Evolutionary conservation across 1,140 invertebrate genomes (phyloP), one percentile per base, ranked within the genome.

Genomic region (Sitophilus oryzae): DNA sequence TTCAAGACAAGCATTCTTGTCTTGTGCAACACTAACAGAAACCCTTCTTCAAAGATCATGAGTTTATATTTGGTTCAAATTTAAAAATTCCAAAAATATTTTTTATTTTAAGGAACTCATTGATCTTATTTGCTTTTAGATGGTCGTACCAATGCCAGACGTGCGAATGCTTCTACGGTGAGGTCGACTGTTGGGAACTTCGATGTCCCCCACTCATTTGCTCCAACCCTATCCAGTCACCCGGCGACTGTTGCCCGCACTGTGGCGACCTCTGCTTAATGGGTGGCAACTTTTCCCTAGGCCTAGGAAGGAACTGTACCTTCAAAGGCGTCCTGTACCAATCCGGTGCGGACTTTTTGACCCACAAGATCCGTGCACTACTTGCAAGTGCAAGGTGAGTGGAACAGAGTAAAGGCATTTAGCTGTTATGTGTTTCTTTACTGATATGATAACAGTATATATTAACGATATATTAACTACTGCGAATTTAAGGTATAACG

Each of bases 101-200:
- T 8, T 10, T 20, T 9, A 9, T 46, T n/a, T 11, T 9, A 14
- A 4, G 10, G 45, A 34, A 23, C 35, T 18, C 22, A 19, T 2
- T 6, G 36, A 14, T 10, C 40, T 50, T 18, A 38, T 42, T 19
- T 2, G 14, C 15, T 48, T 56, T 22, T 15, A 57, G 55, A 62
- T 93, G 90, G 90, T 84, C 89, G 52, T 91, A 90, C 73, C 85
- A 91, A 68, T 93, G 90, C 73, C 87, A 91, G 75, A 89, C 85
- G 51, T 93, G 90, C 77, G 89, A 92, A 76, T 93, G 90, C 75
- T 74, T 91, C 71, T 77, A 86, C 66, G 89, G 90, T 37, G 88
- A 94, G 75, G 82, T 90, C 53, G 89, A 92, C 75, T 94, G 90
- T 69, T 92, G 88, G 88, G 82, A 86, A 62, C 21, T 66, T 16